Evolutionary conservation across 2,113 vertebrate species (phyloP).

Genomic region (Ophiodon elongatus): DNA sequence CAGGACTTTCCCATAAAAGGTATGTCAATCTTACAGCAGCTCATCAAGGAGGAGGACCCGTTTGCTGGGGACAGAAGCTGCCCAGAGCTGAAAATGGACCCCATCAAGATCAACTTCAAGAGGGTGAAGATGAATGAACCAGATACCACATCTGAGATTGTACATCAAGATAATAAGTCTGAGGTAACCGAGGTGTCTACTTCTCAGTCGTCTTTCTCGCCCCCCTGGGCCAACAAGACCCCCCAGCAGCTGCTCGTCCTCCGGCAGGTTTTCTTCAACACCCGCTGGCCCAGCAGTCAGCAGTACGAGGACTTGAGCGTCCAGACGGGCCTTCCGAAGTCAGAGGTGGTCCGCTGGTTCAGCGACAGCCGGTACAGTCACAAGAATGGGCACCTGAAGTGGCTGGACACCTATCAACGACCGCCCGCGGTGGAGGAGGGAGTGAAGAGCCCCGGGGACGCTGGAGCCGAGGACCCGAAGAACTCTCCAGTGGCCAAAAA

Average conservation of each 20-base stretch:
- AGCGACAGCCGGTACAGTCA: constrained; percentile 93
- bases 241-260: constrained; percentile 92
- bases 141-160: constrained; percentile 77
- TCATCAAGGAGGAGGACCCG: constrained; percentile 82
- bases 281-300: constrained; percentile 92
- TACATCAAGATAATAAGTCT: constrained; percentile 75
- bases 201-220: constrained; percentile 66
- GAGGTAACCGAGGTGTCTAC: constrained; percentile 73
- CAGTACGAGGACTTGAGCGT: constrained; percentile 90
- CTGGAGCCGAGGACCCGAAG: constrained; percentile 57
- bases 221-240: constrained; percentile 87
- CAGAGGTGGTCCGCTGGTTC: constrained; percentile 95
- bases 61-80: constrained; percentile 69
- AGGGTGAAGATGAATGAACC: constrained; percentile 90
- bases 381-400: constrained; percentile 93
- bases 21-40: constrained; percentile 80
- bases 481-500: constrained; percentile 84
- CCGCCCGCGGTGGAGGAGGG: constrained; percentile 75
- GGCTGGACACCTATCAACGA: constrained; percentile 91
- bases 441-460: constrained; percentile 30
- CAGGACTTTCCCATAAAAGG: constrained; percentile 81
- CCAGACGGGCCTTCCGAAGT: constrained; percentile 90
- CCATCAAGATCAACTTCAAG: constrained; percentile 94
- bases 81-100: constrained; percentile 89
- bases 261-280: constrained; percentile 91